phyloP scores from a whole-genome alignment of 2,888 invertebrate genomes.

The Dascillus cervinus region DNA sequence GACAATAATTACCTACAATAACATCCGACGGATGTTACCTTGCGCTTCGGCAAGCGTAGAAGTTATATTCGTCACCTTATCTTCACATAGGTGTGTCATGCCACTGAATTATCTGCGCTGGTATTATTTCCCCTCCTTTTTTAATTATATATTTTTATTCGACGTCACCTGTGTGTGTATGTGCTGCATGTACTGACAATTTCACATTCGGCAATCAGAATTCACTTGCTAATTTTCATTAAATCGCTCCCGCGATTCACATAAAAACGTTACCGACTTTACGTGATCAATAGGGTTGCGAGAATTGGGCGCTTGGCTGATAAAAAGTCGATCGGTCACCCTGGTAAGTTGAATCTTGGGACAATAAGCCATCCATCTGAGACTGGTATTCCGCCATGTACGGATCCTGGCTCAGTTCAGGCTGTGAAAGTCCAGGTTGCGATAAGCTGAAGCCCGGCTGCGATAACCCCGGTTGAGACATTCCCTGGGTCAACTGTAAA shows the following conservation, averaged over 20 bases:
- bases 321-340: constrained; percentile 50
- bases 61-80: constrained; percentile 9
- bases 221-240: constrained; percentile 37
- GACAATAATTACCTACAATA: constrained; percentile 13
- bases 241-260: constrained; percentile 37
- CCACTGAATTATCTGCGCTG: constrained; percentile 15
- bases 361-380: constrained; percentile 90
- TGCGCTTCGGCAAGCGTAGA: constrained; percentile 10
- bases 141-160: too few species aligned
- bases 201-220: constrained; percentile 32
- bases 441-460: constrained; percentile 61
- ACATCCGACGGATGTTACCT: constrained; percentile 6
- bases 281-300: constrained; percentile 58
- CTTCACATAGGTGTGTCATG: constrained; percentile 5
- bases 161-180: constrained; percentile 27
- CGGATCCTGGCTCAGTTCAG: constrained; percentile 74
- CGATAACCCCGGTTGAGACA: constrained; percentile 62
- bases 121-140: constrained; percentile 26
- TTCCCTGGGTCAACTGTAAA: constrained; percentile 65
- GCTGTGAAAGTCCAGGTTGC: constrained; percentile 62
- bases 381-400: constrained; percentile 82
- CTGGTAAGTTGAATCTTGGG: constrained; percentile 61
- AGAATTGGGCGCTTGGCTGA: constrained; percentile 56
- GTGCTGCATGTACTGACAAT: constrained; percentile 35
- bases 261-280: constrained; percentile 29